Conservation (phyloP, 2,113 vertebrate species). For the Phasianus colchicus region DNA sequence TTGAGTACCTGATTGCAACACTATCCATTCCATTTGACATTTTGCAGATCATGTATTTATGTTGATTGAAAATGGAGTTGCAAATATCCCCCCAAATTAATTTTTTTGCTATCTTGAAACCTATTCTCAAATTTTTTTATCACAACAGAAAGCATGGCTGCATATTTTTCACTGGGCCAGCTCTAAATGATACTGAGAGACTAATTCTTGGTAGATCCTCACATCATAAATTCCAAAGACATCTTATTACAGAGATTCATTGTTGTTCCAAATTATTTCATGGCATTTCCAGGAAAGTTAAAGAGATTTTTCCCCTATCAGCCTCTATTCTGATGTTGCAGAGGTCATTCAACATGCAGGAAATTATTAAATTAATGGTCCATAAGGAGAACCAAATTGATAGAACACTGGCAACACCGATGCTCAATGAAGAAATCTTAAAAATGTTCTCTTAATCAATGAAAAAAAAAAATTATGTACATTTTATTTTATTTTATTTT, state of each 20-base stretch:
- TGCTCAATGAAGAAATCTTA: neutral
- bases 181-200: neutral
- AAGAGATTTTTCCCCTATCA: neutral
- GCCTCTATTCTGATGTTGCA: neutral
- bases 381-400: neutral
- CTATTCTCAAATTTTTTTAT: too few species aligned
- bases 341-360: neutral
- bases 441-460: neutral
- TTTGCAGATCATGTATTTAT: too few species aligned
- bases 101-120: too few species aligned
- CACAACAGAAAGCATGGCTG: too few species aligned
- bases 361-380: neutral
- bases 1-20: too few species aligned
- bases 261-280: neutral
- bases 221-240: neutral
- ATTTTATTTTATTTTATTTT: neutral
- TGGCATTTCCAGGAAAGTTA: neutral
- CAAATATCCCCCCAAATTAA: too few species aligned
- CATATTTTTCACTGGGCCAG: too few species aligned
- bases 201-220: neutral
- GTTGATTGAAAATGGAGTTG: too few species aligned
- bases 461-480: neutral
- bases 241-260: neutral
- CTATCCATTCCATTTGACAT: too few species aligned
- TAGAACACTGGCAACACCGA: neutral